These are phyloP conservation scores for Neelides folsomi DNA, from an alignment of 2,888 invertebrate genomes.

Conservation along the genomic window DNA sequence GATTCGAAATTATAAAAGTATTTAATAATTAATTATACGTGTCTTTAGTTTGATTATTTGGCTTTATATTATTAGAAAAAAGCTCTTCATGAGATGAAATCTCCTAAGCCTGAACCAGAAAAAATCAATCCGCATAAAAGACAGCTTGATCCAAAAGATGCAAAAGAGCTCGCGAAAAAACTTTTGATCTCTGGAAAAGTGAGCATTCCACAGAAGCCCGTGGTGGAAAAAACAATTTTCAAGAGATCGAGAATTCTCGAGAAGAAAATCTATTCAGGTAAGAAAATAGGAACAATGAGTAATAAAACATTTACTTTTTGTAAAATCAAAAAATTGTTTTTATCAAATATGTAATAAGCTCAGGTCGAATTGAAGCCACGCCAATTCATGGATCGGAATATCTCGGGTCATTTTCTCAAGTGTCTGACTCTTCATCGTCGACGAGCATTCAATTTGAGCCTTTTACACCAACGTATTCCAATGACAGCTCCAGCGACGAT, in stretches of 20 bases:
- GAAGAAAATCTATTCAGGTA: constrained; percentile 47
- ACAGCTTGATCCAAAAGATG: constrained; percentile 78
- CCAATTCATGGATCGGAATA: background rate
- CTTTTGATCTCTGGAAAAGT: constrained; percentile 87
- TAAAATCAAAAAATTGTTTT: too few relatives aligned
- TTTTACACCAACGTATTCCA: constrained; percentile 15
- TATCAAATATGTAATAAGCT: too few relatives aligned
- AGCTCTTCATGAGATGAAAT: constrained; percentile 60
- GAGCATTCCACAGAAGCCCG: constrained; percentile 68
- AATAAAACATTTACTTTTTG: too few relatives aligned
- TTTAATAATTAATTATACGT: background rate
- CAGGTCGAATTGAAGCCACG: background rate
- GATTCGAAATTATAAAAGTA: background rate
- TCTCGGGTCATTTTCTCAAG: background rate
- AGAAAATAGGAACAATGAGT: too few relatives aligned
- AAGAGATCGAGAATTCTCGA: constrained; percentile 76
- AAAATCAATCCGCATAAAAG: constrained; percentile 61
- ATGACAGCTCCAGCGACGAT: background rate
- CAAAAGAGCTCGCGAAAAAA: constrained; percentile 86
- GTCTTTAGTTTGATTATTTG: background rate
- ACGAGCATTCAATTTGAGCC: constrained; percentile 21
- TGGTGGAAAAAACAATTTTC: constrained; percentile 76
- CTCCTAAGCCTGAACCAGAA: constrained; percentile 81
- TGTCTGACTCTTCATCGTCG: constrained; percentile 5
- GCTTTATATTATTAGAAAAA: constrained; percentile 50